These are phyloP conservation scores for Ridgeia piscesae DNA, from an alignment of 1,140 invertebrate species.

Conservation along the genomic window DNA sequence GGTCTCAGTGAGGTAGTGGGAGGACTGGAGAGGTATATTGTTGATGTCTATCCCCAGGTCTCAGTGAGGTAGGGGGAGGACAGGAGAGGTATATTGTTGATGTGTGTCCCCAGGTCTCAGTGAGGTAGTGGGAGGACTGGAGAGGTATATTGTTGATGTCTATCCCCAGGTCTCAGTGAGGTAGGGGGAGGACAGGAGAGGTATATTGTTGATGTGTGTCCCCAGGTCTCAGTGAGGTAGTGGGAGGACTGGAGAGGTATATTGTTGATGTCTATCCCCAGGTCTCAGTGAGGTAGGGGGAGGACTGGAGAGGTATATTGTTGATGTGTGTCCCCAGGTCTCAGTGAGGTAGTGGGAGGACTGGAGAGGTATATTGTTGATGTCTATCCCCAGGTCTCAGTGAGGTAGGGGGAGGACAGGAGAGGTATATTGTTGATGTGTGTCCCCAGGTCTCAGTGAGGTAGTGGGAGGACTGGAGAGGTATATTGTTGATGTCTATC, in stretches of 20 bases:
- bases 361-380: neutral
- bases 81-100: neutral
- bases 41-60: neutral
- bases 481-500: neutral
- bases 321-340: neutral
- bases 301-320: neutral
- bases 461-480: slow-evolving; percentile 87
- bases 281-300: neutral
- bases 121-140: slow-evolving; percentile 91
- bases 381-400: neutral
- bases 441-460: slow-evolving; percentile 54
- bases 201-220: no score
- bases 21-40: no score
- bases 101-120: slow-evolving; percentile 33
- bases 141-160: neutral
- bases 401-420: neutral
- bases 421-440: neutral
- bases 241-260: neutral
- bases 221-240: no score
- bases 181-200: slow-evolving; percentile 89
- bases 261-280: neutral
- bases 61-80: neutral
- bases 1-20: no score
- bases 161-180: slow-evolving; percentile 58
- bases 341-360: no score